Percentiles rank a stretch among this genome's conserved stretches.
Conservation (phyloP, 2,797 vertebrate genomes). For the Oryzias sinensis region DNA sequence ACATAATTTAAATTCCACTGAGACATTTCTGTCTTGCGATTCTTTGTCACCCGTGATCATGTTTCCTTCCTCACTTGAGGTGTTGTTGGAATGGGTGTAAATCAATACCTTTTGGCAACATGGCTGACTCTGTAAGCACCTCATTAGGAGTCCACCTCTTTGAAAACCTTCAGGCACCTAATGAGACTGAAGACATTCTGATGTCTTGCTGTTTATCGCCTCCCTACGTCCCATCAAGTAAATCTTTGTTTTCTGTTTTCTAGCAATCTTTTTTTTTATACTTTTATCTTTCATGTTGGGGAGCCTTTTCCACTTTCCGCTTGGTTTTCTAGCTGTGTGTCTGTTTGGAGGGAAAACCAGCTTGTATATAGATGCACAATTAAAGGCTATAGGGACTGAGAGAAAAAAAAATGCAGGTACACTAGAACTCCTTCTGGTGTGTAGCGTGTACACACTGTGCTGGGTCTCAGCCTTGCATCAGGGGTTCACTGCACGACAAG, state of each 20-base stretch:
- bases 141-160: conserved; percentile 59
- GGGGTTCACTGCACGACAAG: conserved; percentile 42
- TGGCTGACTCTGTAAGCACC: conserved; percentile 54
- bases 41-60: conserved; percentile 32
- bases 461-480: conserved; percentile 42
- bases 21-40: conserved; percentile 1
- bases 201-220: conserved; percentile 12
- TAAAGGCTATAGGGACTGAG: conserved; percentile 30
- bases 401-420: conserved; percentile 6
- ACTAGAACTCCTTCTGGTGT: conserved; percentile 31
- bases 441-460: conserved; percentile 37
- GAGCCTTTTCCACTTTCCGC: conserved; percentile 6
- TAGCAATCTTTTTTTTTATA: not conserved
- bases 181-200: conserved; percentile 16
- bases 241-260: conserved; percentile 15
- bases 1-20: conserved; percentile 1
- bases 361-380: conserved; percentile 45
- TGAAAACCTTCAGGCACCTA: conserved; percentile 47
- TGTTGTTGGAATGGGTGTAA: conserved; percentile 32
- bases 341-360: conserved; percentile 29
- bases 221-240: conserved; percentile 7
- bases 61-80: conserved; percentile 36
- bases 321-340: conserved; percentile 10
- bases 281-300: conserved; percentile 19
- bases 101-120: conserved; percentile 57